Evolutionary conservation across 2,888 invertebrate species (phyloP).

Genomic region (Trichopoda pennipes): DNA sequence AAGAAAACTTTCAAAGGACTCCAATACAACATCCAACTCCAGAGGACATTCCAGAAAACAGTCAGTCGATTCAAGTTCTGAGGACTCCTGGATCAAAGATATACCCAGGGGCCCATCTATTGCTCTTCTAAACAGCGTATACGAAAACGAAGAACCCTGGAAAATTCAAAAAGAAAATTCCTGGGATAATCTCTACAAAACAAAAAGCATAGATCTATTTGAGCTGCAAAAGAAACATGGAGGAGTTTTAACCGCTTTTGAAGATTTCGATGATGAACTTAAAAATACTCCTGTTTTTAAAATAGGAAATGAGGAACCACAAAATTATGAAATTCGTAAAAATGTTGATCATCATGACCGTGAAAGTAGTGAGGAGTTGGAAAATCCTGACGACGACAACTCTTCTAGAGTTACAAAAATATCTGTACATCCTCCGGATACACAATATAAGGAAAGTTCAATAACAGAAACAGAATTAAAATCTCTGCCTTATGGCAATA

Average conservation of each 20-base stretch:
- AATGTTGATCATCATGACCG: constrained; percentile 64
- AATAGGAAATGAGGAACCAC: constrained; percentile 67
- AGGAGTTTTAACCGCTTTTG: constrained; percentile 72
- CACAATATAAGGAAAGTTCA: constrained; percentile 14
- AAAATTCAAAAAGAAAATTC: constrained; percentile 63
- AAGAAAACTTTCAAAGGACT: constrained; percentile 64
- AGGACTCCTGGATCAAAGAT: constrained; percentile 74
- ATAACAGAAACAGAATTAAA: constrained; percentile 23
- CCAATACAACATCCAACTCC: constrained; percentile 50
- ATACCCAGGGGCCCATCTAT: constrained; percentile 57
- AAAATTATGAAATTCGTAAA: not conserved
- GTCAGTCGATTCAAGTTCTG: constrained; percentile 74
- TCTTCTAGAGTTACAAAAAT: constrained; percentile 72
- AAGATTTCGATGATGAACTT: constrained; percentile 79
- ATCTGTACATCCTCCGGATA: constrained; percentile 45
- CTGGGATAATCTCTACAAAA: constrained; percentile 73
- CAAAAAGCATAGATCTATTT: constrained; percentile 79
- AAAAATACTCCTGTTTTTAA: constrained; percentile 76
- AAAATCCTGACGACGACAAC: constrained; percentile 72
- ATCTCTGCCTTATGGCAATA: constrained; percentile 73
- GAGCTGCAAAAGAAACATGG: constrained; percentile 72
- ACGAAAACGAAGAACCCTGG: constrained; percentile 72
- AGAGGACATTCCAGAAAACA: constrained; percentile 70
- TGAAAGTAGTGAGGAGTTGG: constrained; percentile 72
- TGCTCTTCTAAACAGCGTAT: constrained; percentile 69